A percentile compares a stretch with the other conserved stretches of the same genome.
Conservation (phyloP, 2,113 vertebrate species). For the Planiliza haematocheilus region DNA sequence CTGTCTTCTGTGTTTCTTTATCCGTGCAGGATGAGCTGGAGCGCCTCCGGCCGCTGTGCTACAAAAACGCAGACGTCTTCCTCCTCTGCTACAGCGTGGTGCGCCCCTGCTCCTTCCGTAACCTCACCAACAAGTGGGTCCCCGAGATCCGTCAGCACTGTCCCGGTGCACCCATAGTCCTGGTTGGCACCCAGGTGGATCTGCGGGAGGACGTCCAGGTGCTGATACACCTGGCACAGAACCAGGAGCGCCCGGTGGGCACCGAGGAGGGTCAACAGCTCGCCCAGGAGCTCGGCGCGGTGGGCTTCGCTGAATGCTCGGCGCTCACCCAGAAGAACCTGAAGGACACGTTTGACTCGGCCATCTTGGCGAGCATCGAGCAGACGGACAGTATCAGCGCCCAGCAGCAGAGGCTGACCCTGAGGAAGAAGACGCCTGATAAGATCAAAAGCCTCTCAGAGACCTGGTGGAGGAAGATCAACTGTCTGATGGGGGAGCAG, state of each 20-base stretch:
- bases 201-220: conserved; percentile 92
- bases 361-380: conserved; percentile 89
- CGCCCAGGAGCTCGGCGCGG: conserved; percentile 86
- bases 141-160: conserved; percentile 89
- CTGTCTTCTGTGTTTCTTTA: not conserved
- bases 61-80: conserved; percentile 89
- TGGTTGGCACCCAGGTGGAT: conserved; percentile 92
- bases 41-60: conserved; percentile 90
- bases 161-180: conserved; percentile 86
- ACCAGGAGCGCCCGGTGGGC: conserved; percentile 86
- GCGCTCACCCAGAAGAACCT: conserved; percentile 96
- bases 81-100: conserved; percentile 94
- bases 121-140: conserved; percentile 86
- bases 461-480: conserved; percentile 86
- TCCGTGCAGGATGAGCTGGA: conserved; percentile 88
- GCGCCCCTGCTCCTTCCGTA: conserved; percentile 90
- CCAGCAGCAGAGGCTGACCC: conserved; percentile 77
- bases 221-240: conserved; percentile 88
- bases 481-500: conserved; percentile 76
- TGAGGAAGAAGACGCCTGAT: conserved; percentile 76
- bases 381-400: conserved; percentile 69
- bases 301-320: conserved; percentile 87
- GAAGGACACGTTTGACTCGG: conserved; percentile 92
- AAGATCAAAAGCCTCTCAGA: conserved; percentile 82
- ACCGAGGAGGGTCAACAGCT: conserved; percentile 86